Conservation (phyloP, 2,797 vertebrate genomes). For the Vireo griseus region DNA sequence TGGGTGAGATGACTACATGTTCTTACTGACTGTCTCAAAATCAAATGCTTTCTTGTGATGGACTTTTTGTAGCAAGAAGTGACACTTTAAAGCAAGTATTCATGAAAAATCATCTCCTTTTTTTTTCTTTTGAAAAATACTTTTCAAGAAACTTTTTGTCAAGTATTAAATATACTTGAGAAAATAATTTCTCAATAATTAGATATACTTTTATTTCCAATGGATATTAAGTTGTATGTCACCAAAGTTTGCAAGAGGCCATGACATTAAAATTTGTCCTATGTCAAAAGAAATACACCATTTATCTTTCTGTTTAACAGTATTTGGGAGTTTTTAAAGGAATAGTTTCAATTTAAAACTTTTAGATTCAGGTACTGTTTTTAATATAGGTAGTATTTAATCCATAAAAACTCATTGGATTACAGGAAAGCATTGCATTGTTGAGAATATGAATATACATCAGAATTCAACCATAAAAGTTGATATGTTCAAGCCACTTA, state of each 20-base stretch:
- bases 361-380: not conserved
- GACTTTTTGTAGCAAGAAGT: not conserved
- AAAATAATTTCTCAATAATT: too few relatives aligned
- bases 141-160: not conserved
- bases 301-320: not conserved
- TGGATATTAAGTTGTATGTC: not conserved
- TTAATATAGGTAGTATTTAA: not conserved
- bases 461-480: not conserved
- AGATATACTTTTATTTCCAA: not conserved
- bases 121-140: not conserved
- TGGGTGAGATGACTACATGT: not conserved
- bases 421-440: not conserved
- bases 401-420: not conserved
- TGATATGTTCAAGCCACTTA: not conserved
- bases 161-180: not conserved
- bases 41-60: not conserved
- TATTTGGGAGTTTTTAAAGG: not conserved
- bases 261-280: not conserved
- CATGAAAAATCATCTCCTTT: not conserved
- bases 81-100: not conserved
- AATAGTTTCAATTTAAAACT: not conserved
- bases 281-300: not conserved
- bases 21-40: not conserved
- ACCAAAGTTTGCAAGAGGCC: not conserved
- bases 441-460: not conserved